Base-by-base conservation (phyloP, 2,797 vertebrate genomes). In the Staurois parvus region DNA sequence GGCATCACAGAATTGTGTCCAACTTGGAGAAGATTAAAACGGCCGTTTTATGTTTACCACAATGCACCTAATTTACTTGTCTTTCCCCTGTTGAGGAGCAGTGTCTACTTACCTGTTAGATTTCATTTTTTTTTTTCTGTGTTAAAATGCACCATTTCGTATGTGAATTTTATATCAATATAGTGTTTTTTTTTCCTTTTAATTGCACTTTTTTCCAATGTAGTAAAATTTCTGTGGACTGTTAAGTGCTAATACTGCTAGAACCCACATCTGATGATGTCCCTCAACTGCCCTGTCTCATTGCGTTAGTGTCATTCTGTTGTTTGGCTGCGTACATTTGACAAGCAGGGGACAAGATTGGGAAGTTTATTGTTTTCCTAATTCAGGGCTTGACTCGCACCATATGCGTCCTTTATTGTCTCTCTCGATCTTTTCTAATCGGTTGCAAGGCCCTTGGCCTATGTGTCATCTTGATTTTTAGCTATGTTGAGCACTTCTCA, bases 201-300 rank as follows among this genome's bases (percentile, higher is more conserved):
- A 87, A 91, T 92, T 88, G 89, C 92, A 93, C 92, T 94, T 94
- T 93, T 82, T 80, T 87, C 37, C 90, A 83, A 88, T 87, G 88
- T 86, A 88, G 79, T 85, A 84, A 2, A 9, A 80, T 48, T 68
- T 48, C 79, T 86, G 56, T 82, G 52, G 56, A 40, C 29, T 30
- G 24, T 77, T 32, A 72, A 81, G 79, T 73, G 74, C 85, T 86
- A 66, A 86, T 40, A 19, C 24, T 66, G 62, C 45, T 59, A 77
- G 48, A 72, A 37, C 19, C 29, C 80, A 26, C 28, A 52, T 78
- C 45, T 56, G 67, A 84, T 72, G 59, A 24, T 64, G 59, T 40
- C 42, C 42, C 52, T 48, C 69, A 32, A 29, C 56, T 37, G 28
- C 45, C 59, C 59, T 67, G 70, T 77, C 84, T 79, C 9, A 10